These are phyloP conservation scores for Hydrochoerus hydrochaeris DNA, from an alignment of 2,113 vertebrate species.

Conservation along the genomic window DNA sequence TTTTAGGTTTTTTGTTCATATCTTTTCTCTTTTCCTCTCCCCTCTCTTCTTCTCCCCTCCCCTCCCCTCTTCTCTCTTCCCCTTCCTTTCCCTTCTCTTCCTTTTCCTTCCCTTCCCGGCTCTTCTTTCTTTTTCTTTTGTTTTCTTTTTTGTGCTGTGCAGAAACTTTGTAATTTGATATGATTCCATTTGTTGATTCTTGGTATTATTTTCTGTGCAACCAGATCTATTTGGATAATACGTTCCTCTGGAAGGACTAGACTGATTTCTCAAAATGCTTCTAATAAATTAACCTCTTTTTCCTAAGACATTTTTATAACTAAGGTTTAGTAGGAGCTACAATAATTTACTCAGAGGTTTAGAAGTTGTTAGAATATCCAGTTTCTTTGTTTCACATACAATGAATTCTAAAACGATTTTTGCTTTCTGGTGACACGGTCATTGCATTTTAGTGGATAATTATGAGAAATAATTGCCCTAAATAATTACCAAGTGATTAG, in stretches of 20 bases:
- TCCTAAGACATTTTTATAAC: neutral
- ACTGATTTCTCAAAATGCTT: neutral
- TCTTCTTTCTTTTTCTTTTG: neutral
- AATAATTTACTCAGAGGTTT: slow-evolving; percentile 13
- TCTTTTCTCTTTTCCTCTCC: too few relatives aligned
- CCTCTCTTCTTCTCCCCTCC: too few relatives aligned
- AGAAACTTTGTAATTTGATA: neutral
- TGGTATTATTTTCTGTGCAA: neutral
- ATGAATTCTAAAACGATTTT: neutral
- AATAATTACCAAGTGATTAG: neutral
- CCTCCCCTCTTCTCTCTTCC: too few relatives aligned
- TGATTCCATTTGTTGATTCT: neutral
- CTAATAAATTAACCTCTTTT: slow-evolving; percentile 17
- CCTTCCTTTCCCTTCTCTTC: too few relatives aligned
- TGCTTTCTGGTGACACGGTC: neutral
- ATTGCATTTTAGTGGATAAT: neutral
- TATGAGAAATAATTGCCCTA: neutral
- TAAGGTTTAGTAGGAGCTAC: neutral
- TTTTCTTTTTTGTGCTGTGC: too few relatives aligned
- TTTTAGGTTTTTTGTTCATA: neutral
- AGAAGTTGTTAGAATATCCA: neutral
- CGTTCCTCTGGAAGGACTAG: neutral
- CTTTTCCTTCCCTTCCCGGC: too few relatives aligned
- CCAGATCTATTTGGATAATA: neutral
- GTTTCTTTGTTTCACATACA: neutral